Evolutionary conservation across 1,140 invertebrate genomes (phyloP).

Genomic region (Pseudomyrmex gracilis): DNA sequence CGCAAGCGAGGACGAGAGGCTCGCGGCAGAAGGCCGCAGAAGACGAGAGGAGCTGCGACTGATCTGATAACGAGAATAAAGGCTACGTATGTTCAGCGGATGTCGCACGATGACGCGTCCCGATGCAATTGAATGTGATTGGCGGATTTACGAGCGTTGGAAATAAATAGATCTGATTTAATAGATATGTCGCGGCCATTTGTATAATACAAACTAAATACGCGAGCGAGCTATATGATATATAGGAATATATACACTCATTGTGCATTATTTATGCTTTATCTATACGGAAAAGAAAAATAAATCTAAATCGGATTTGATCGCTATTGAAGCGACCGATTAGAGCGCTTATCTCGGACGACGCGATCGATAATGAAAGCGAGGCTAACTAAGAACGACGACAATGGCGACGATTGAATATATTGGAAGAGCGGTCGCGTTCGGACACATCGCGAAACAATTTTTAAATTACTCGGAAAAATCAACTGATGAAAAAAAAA

Average conservation of each 20-base stretch:
- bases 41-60: conserved; percentile 13
- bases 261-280: neutral
- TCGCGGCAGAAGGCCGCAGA: conserved; percentile 16
- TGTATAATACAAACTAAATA: too few species aligned
- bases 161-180: neutral
- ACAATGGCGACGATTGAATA: conserved; percentile 10
- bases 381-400: neutral
- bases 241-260: too few species aligned
- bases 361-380: neutral
- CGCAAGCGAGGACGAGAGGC: conserved; percentile 54
- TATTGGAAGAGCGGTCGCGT: conserved; percentile 49
- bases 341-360: neutral
- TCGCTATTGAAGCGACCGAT: neutral
- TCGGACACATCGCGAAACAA: conserved; percentile 70
- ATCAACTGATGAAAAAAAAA: too few species aligned
- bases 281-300: neutral
- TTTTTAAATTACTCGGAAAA: conserved; percentile 70
- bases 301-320: conserved; percentile 26
- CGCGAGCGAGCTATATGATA: too few species aligned
- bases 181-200: neutral
- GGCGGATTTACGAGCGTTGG: conserved; percentile 26
- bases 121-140: conserved; percentile 38
- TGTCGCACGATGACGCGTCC: neutral
- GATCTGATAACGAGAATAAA: conserved; percentile 48
- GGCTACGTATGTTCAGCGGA: conserved; percentile 13